Percentiles rank a stretch among this genome's conserved stretches.
phyloP scores from a whole-genome alignment of 2,113 vertebrate species.

The Falco punctatus region DNA sequence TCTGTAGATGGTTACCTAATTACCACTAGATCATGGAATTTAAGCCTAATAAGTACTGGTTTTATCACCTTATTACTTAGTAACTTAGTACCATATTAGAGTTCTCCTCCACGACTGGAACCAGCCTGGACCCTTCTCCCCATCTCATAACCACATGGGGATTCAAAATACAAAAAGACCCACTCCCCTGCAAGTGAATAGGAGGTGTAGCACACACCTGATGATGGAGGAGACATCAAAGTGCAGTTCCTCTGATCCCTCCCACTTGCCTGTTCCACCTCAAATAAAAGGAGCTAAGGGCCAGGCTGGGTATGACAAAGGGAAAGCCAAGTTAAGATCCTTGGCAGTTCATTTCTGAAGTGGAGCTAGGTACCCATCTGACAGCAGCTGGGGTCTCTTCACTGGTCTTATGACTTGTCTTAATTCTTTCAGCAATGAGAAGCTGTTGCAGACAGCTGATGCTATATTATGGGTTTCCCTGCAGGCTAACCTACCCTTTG shows the following conservation, averaged over 20 bases:
- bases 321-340: neutral
- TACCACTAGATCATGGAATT: neutral
- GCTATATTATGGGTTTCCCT: neutral
- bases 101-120: neutral
- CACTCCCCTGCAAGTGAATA: neutral
- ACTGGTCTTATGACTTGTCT: neutral
- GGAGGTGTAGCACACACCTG: neutral
- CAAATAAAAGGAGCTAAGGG: neutral
- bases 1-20: neutral
- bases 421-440: neutral
- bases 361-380: neutral
- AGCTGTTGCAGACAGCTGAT: neutral
- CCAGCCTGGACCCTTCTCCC: neutral
- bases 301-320: neutral
- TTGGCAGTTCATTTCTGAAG: neutral
- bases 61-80: neutral
- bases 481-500: neutral
- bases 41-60: neutral
- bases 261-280: neutral
- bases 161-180: neutral
- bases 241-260: neutral
- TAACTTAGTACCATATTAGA: neutral
- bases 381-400: neutral
- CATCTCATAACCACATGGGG: neutral
- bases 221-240: neutral